Evolutionary conservation across 1,140 invertebrate species (phyloP), one percentile per base, ranked within the genome.

Genomic region (Leptinotarsa undecemlineata): DNA sequence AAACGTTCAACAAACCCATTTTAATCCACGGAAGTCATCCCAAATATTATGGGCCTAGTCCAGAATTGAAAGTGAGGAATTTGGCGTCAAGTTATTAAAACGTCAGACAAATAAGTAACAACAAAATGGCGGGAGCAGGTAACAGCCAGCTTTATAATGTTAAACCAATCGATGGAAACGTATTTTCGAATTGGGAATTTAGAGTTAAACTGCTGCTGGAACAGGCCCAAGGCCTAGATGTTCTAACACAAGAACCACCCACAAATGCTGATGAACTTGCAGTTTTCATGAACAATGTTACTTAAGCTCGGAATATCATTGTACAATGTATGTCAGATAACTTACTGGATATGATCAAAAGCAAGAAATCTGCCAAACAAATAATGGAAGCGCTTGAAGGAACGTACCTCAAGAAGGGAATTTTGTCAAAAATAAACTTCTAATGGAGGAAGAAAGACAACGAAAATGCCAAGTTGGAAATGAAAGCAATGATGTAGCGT

Each of bases 151-250:
- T 47, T 6, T 42, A 69, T 14, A 64, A 48, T 26, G 23, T 77
- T 2, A 77, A 76, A 73, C 74, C 74, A 5, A 76, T 77, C 51
- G 68, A 78, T 60, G 70, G 74, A n/a, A 73, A 19, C 42, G 70
- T 66, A 48, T 77, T 60, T 61, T 48, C 61, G 13, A 77, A 74
- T 48, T 77, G 74, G 76, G 76, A 77, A 71, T 78, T 76, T 73
- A 20, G 74, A 48, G 21, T 76, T n/a, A 76, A 77, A 33, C 21
- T 77, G 47, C 14, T 77, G 4, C 48, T 73, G 11, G 76, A 76
- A 61, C 74, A 77, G 1, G 8, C 75, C 19, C 57, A 71, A n/a
- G 72, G 76, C 4, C 66, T 77, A 47, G 57, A 72, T 3, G 62
- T 71, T 69, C 5, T 77, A n/a, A 42, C n/a, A 19, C 47, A 48